phyloP scores from a whole-genome alignment of 2,113 vertebrate genomes.

The Dipodomys ordii region DNA sequence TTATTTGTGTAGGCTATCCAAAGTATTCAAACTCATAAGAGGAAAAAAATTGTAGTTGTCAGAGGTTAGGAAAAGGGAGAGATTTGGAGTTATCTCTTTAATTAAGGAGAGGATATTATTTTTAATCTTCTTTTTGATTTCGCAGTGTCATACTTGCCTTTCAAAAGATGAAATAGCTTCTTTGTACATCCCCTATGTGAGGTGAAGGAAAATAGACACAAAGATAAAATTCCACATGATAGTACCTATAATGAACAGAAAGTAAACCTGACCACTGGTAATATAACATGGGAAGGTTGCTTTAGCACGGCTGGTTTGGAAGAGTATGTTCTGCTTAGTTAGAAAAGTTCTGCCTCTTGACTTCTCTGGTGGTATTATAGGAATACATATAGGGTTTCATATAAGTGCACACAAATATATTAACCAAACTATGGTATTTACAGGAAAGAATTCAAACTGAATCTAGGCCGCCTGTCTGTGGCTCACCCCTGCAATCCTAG shows the following conservation, averaged over 20 bases:
- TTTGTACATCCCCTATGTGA: not conserved
- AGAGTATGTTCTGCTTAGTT: not conserved
- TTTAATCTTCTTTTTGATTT: not conserved
- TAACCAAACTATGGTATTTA: too few species aligned
- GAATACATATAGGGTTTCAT: too few species aligned
- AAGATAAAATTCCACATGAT: not conserved
- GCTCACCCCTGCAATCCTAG: too few species aligned
- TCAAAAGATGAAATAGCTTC: conserved; percentile 3
- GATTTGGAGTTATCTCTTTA: not conserved
- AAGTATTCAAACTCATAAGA: not conserved
- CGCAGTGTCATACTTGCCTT: not conserved
- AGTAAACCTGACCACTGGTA: not conserved
- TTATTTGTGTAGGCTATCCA: not conserved
- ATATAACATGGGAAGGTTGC: not conserved
- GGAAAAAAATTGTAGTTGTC: not conserved
- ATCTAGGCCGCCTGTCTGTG: too few species aligned
- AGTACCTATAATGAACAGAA: not conserved
- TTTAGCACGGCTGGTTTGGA: not conserved
- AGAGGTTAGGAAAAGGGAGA: not conserved
- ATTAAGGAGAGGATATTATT: not conserved
- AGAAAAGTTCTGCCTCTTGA: not conserved
- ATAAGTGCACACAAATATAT: too few species aligned
- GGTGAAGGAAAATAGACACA: not conserved
- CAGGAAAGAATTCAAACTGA: too few species aligned
- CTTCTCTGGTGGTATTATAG: not conserved